Evolutionary conservation across 2,888 invertebrate genomes (phyloP).

Genomic region (Pseudolycoriella hygida): DNA sequence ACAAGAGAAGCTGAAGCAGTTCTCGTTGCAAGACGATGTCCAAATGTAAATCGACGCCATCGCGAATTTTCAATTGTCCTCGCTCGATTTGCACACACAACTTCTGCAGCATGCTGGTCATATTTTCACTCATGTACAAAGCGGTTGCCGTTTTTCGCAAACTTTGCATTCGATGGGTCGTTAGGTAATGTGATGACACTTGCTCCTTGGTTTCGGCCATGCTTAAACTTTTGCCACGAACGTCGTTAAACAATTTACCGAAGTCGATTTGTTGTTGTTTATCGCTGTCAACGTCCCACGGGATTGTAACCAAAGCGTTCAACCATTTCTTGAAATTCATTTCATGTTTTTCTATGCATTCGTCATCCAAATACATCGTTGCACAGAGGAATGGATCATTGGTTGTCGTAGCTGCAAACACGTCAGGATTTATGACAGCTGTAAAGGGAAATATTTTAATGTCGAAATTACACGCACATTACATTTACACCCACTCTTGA

Average conservation of each 20-base stretch:
- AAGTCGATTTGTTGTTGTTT: constrained; percentile 45
- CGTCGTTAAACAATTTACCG: constrained; percentile 57
- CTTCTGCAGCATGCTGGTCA: constrained; percentile 45
- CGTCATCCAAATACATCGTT: constrained; percentile 47
- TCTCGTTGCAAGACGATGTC: constrained; percentile 66
- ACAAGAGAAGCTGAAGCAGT: constrained; percentile 56
- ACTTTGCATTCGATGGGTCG: constrained; percentile 43
- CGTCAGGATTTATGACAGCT: constrained; percentile 31
- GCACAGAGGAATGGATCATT: constrained; percentile 48
- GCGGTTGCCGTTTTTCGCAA: constrained; percentile 46
- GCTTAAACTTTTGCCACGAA: constrained; percentile 44
- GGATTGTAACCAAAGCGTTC: constrained; percentile 58
- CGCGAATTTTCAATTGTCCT: constrained; percentile 51
- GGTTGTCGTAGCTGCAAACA: constrained; percentile 35
- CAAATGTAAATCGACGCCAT: constrained; percentile 62
- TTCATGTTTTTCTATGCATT: constrained; percentile 50
- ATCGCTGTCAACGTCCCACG: constrained; percentile 46
- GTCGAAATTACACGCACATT: too few species aligned
- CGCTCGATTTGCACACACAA: constrained; percentile 54
- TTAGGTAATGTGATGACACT: constrained; percentile 48
- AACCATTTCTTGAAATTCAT: constrained; percentile 60
- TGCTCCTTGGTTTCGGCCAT: constrained; percentile 52
- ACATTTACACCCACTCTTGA: constrained; percentile 14
- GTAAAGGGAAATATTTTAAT: constrained; percentile 13
- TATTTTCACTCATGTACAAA: constrained; percentile 42